Conservation (phyloP, 64 coral and sea anemone genomes). For the Pocillopora verrucosa region DNA sequence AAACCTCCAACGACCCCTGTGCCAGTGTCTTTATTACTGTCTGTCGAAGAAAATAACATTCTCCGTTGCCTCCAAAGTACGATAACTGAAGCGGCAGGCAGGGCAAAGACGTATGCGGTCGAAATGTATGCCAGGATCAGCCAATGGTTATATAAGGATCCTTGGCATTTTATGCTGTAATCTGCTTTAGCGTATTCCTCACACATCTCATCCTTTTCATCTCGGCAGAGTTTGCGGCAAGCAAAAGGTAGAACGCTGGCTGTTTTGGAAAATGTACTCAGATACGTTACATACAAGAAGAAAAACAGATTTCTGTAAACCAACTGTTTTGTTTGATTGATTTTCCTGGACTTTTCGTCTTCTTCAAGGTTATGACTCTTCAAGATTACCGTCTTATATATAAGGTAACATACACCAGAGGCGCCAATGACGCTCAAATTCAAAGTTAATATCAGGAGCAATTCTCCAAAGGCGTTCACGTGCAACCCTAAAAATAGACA, state of each 20-base stretch:
- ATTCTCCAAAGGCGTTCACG: slow-evolving; percentile 17
- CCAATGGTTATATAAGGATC: not conserved
- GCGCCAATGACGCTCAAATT: not conserved
- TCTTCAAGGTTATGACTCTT: not conserved
- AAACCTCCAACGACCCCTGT: slow-evolving; percentile 19
- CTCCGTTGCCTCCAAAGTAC: slow-evolving; percentile 29
- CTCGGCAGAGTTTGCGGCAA: slow-evolving; percentile 35
- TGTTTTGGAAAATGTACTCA: slow-evolving; percentile 26
- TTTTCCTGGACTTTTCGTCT: slow-evolving; percentile 1
- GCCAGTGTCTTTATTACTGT: not conserved
- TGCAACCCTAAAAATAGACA: slow-evolving; percentile 27
- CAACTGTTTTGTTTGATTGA: slow-evolving; percentile 21
- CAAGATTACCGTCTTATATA: not conserved
- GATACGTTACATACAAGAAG: slow-evolving; percentile 32
- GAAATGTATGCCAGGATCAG: slow-evolving; percentile 10
- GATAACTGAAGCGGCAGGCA: not conserved
- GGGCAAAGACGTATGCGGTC: not conserved
- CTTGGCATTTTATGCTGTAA: slow-evolving; percentile 22
- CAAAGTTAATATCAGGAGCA: slow-evolving; percentile 16
- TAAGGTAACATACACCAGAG: not conserved
- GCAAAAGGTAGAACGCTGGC: slow-evolving; percentile 33
- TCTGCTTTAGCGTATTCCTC: slow-evolving; percentile 16
- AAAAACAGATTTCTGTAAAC: slow-evolving; percentile 23
- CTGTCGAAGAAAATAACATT: too few relatives aligned
- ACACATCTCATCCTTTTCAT: not conserved